These are phyloP conservation scores for Parapristionchus giblindavisi DNA, from an alignment of 2,888 invertebrate species.

Conservation along the genomic window DNA sequence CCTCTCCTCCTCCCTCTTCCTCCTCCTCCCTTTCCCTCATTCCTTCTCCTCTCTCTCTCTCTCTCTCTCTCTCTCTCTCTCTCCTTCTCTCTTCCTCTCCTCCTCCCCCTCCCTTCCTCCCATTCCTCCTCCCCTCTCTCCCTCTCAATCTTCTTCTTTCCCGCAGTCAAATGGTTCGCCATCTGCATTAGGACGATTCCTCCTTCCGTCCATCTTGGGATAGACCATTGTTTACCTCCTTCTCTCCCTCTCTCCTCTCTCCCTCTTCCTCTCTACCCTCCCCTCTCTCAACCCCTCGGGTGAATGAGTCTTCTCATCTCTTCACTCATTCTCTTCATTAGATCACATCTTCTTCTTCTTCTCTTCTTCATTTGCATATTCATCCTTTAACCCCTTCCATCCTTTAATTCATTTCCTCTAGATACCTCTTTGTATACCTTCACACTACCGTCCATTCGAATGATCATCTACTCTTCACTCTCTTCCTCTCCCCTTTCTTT, in stretches of 20 bases:
- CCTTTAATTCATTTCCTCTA: not conserved
- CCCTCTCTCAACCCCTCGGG: too few relatives aligned
- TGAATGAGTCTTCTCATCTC: too few relatives aligned
- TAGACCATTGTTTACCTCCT: conserved; percentile 17
- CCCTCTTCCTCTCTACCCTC: conserved; percentile 12
- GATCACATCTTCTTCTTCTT: not conserved
- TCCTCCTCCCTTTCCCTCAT: not conserved
- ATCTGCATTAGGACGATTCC: too few relatives aligned
- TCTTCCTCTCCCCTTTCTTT: not conserved
- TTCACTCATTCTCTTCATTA: conserved; percentile 10
- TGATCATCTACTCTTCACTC: not conserved
- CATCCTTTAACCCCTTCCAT: too few relatives aligned
- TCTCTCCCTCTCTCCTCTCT: conserved; percentile 21
- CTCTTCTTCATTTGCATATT: conserved; percentile 27
- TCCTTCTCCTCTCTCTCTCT: conserved; percentile 10
- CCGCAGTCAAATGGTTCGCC: conserved; percentile 16
- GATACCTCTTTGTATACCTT: not conserved
- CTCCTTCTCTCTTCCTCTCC: not conserved
- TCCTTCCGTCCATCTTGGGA: not conserved
- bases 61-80: not conserved
- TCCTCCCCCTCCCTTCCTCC: not conserved
- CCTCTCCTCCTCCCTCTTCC: not conserved
- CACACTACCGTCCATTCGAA: conserved; percentile 16
- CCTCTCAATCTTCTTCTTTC: not conserved
- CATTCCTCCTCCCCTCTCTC: not conserved